Percentiles rank a stretch among this genome's conserved stretches.
Evolutionary conservation across 2,888 invertebrate species (phyloP).

Genomic region (Syritta pipiens): DNA sequence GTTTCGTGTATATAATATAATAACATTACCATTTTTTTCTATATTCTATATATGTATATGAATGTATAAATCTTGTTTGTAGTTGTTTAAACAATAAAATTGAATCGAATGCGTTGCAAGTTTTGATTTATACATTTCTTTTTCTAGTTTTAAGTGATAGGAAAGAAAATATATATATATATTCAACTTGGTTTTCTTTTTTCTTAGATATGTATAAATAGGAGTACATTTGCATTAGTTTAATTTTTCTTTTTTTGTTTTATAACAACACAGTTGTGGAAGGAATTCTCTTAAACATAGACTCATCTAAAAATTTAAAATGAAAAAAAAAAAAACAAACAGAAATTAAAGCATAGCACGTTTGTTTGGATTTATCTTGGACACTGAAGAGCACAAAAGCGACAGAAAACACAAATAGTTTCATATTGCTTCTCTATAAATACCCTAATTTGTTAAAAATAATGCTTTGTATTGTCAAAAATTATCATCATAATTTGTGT

Average conservation of each 20-base stretch:
- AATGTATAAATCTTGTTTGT: slow-evolving; percentile 44
- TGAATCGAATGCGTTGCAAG: slow-evolving; percentile 57
- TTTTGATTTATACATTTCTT: slow-evolving; percentile 4
- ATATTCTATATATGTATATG: slow-evolving; percentile 16
- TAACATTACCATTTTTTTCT: slow-evolving; percentile 27
- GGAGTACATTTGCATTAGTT: slow-evolving; percentile 41
- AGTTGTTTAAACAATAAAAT: slow-evolving; percentile 31
- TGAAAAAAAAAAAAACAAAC: not conserved
- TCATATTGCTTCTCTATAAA: slow-evolving; percentile 48
- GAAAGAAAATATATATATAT: slow-evolving; percentile 13
- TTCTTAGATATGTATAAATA: slow-evolving; percentile 61
- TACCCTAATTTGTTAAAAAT: slow-evolving; percentile 47
- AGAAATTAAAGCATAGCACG: slow-evolving; percentile 35
- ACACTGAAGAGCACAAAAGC: not conserved
- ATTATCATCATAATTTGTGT: slow-evolving; percentile 58
- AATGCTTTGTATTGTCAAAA: slow-evolving; percentile 64
- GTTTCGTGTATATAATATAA: slow-evolving; percentile 48
- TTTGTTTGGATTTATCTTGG: slow-evolving; percentile 14
- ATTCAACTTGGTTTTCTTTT: slow-evolving; percentile 9
- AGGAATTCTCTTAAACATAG: slow-evolving; percentile 39
- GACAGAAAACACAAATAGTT: not conserved
- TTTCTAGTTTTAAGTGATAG: slow-evolving; percentile 8
- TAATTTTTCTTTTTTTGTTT: too few species aligned
- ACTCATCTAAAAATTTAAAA: not conserved
- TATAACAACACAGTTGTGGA: slow-evolving; percentile 42